Evolutionary conservation across 2,797 vertebrate genomes (phyloP).

Genomic region (Nyctalus aviator): DNA sequence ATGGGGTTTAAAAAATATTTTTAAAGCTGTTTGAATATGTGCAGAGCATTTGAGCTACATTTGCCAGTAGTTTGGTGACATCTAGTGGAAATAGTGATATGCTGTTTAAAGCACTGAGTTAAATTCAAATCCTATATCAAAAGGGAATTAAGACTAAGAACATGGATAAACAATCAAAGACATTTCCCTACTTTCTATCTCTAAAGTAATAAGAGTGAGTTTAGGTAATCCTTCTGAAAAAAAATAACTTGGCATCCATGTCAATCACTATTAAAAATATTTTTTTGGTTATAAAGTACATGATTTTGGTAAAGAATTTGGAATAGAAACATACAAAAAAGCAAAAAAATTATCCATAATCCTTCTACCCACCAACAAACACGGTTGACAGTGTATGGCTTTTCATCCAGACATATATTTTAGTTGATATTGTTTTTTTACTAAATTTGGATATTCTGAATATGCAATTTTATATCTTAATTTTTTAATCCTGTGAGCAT

Average conservation of each 20-base stretch:
- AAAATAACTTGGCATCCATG: not conserved
- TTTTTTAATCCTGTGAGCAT: not conserved
- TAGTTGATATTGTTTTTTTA: constrained; percentile 1
- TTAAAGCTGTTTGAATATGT: constrained; percentile 39
- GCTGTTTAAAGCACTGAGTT: not conserved
- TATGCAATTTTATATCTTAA: constrained; percentile 13
- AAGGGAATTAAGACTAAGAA: not conserved
- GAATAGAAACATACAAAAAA: constrained; percentile 7
- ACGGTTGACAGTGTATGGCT: not conserved
- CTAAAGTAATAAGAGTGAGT: not conserved
- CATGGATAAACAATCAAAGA: not conserved
- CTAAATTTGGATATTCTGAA: constrained; percentile 35
- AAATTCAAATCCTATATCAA: constrained; percentile 47
- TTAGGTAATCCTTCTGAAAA: not conserved
- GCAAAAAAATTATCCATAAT: constrained; percentile 7
- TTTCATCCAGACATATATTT: constrained; percentile 19
- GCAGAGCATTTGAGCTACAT: not conserved
- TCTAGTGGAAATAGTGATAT: constrained; percentile 85
- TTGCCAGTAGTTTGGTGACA: constrained; percentile 87
- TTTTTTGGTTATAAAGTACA: constrained; percentile 16
- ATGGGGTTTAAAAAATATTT: constrained; percentile 79
- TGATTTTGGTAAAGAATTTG: constrained; percentile 45
- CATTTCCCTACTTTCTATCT: constrained; percentile 6
- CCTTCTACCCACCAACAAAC: not conserved
- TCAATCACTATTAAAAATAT: not conserved